phyloP scores from a whole-genome alignment of 37 sponge, comb jelly and placozoan species.

The Corticium candelabrum region DNA sequence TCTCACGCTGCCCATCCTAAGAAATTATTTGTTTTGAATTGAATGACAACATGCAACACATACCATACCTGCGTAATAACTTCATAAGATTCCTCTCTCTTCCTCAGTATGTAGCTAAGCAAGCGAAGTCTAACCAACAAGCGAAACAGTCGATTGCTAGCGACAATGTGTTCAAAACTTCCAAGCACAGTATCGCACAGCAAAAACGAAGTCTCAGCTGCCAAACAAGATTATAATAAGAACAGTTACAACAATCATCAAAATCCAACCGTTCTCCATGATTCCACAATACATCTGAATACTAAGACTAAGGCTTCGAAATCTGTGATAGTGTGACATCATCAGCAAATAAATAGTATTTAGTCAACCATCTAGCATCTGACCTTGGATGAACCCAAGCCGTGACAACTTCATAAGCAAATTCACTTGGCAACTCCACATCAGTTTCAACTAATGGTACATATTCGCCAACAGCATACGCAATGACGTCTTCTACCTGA shows the following conservation, averaged over 20 bases:
- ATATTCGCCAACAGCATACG: conserved; percentile 71
- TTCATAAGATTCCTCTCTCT: conserved; percentile 38
- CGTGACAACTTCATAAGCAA: conserved; percentile 56
- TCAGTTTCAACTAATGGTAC: background rate
- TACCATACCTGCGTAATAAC: conserved; percentile 46
- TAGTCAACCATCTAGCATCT: background rate
- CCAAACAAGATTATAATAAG: background rate
- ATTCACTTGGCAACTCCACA: background rate
- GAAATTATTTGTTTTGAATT: background rate
- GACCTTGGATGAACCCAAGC: conserved; percentile 66
- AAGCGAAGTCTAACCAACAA: conserved; percentile 26
- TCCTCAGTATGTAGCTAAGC: conserved; percentile 12
- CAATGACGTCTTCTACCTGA: conserved; percentile 50
- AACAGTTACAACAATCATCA: background rate
- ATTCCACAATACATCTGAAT: conserved; percentile 39
- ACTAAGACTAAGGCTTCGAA: conserved; percentile 33
- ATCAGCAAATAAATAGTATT: background rate
- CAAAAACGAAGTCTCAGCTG: conserved; percentile 45
- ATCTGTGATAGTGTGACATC: conserved; percentile 13
- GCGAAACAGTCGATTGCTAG: conserved; percentile 33
- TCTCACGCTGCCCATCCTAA: conserved; percentile 40
- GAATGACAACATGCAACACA: background rate
- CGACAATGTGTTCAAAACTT: conserved; percentile 53
- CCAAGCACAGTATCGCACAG: conserved; percentile 72
- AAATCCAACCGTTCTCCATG: conserved; percentile 17